Conservation (phyloP, 2,113 vertebrate genomes). For the Vireo altiloquus region DNA sequence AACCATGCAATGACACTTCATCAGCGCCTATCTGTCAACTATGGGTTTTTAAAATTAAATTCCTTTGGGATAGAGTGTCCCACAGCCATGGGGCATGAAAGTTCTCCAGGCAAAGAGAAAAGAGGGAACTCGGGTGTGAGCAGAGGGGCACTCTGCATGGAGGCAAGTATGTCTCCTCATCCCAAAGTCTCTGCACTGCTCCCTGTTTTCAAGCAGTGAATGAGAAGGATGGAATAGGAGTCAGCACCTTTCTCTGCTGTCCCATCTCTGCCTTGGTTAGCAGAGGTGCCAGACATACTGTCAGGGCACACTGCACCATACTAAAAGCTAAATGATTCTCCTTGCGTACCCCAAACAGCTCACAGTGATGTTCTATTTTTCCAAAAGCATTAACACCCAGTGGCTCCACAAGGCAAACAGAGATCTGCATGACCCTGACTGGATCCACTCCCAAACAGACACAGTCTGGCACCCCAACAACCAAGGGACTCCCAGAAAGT, state of each 20-base stretch:
- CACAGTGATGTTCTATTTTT: background rate
- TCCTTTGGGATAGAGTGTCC: background rate
- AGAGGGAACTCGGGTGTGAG: background rate
- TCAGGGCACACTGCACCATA: background rate
- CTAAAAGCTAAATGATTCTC: background rate
- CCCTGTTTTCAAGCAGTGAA: background rate
- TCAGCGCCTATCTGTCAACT: background rate
- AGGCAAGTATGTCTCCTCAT: background rate
- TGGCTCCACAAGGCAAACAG: background rate
- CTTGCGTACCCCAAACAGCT: background rate
- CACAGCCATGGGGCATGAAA: background rate
- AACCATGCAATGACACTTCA: background rate
- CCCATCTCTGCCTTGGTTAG: background rate
- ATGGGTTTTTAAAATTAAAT: background rate
- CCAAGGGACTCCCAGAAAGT: background rate
- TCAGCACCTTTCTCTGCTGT: accelerated
- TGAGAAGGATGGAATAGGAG: background rate
- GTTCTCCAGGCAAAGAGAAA: background rate
- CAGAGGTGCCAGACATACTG: background rate
- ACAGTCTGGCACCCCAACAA: background rate
- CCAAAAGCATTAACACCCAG: background rate
- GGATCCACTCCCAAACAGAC: background rate
- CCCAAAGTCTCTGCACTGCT: background rate
- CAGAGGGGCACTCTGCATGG: background rate
- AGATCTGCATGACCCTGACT: background rate